phyloP scores from a whole-genome alignment of 2,888 invertebrate genomes.

The Cataglyphis altisquamis region DNA sequence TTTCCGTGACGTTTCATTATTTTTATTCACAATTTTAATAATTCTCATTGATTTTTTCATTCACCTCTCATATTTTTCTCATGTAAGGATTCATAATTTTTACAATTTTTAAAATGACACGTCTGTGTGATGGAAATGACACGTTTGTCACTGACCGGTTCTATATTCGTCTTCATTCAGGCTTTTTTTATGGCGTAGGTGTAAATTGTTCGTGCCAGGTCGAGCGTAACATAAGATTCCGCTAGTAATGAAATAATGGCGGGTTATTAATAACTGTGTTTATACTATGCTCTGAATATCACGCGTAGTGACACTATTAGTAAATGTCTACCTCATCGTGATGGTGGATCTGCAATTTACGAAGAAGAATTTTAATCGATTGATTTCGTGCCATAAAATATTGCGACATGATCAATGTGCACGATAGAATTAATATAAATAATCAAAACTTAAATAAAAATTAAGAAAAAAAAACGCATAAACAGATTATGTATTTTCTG shows the following conservation, averaged over 20 bases:
- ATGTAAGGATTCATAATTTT: background rate
- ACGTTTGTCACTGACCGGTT: background rate
- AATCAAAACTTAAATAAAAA: background rate
- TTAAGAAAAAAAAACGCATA: background rate
- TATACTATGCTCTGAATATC: conserved; percentile 7
- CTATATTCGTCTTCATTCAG: conserved; percentile 37
- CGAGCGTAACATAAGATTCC: conserved; percentile 14
- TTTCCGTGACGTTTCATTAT: background rate
- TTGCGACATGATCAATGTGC: background rate
- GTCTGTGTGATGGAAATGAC: background rate
- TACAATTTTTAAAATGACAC: too few relatives aligned
- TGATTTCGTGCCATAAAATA: background rate
- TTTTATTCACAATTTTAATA: background rate
- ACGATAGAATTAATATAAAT: background rate
- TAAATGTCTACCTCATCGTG: conserved; percentile 8
- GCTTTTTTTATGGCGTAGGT: conserved; percentile 47
- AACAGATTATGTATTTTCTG: background rate
- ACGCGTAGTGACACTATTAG: background rate
- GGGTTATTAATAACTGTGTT: conserved; percentile 49
- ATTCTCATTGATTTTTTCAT: too few relatives aligned
- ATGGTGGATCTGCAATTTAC: background rate
- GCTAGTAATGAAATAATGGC: conserved; percentile 22
- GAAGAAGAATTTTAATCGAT: conserved; percentile 18
- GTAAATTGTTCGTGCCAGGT: conserved; percentile 24
- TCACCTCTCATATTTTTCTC: too few relatives aligned